Base-by-base conservation (phyloP, 2,797 vertebrate species). In the Microhierax caerulescens region DNA sequence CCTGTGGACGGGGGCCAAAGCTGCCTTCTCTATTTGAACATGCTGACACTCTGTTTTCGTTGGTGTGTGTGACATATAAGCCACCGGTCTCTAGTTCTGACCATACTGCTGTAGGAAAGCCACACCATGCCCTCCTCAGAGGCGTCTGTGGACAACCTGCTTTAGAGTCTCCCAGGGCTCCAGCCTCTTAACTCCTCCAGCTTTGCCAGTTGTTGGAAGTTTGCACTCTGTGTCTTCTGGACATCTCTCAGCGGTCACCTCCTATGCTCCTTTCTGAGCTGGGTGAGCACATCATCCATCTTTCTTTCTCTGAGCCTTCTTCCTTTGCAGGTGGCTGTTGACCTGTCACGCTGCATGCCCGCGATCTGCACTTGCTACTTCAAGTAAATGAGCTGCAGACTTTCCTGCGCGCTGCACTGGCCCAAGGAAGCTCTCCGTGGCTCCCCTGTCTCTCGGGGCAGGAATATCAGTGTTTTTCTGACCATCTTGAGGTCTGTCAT, bases 1-100 rank as follows among this genome's bases (percentile, higher is more conserved):
- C 96, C 82, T 91, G 86, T 96, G 96, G 86, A 78, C 41, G 15
- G 47, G 7, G 22, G 85, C 94, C 96, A 97, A 91, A 81, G 54
- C 56, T 14, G 36, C 85, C 75, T 95, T 85, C 89, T 88, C 64
- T 80, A 75, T 95, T 54, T 93, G 93, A 96, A 94, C 81, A 88
- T 96, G 96, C 94, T 96, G 96, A 95, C 30, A 0, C 70, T 90
- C 94, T 93, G 78, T 64, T 94, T 96, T 95, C 91, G 53, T 95
- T 94, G 69, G 57, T 67, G 68, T 64, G 34, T 88, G 67, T 93
- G 94, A 94, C 91, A 94, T 32, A 85, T 45, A 96, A 93, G 75
- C 68, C 87, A 37, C 82, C 34, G 61, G 32, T 88, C 91, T 96
- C 87, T 61, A 95, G 4, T 75, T 80, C 89, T 56, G 65, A 94